Evolutionary conservation across 2,888 invertebrate genomes (phyloP).

Genomic region (Trissonchulus sp.): DNA sequence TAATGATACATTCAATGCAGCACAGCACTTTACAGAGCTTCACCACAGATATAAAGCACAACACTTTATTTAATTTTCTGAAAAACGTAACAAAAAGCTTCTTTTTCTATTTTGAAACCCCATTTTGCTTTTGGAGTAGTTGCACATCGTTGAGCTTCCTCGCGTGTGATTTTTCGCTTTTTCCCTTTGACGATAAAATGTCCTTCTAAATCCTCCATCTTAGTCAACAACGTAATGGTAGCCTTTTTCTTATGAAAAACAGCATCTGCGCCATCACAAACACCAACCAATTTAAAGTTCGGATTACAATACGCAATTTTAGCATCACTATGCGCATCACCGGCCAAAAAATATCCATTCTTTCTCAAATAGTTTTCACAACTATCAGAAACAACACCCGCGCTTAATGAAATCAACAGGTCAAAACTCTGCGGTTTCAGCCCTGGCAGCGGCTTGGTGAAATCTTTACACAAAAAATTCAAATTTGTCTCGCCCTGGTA

Average conservation of each 20-base stretch:
- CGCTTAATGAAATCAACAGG: constrained; percentile 11
- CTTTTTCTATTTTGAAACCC: constrained; percentile 16
- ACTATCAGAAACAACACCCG: not conserved
- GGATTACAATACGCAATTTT: constrained; percentile 7
- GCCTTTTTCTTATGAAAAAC: too few relatives aligned
- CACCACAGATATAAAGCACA: too few relatives aligned
- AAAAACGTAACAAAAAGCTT: constrained; percentile 19
- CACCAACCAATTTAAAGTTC: not conserved
- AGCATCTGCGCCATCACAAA: too few relatives aligned
- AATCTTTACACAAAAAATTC: not conserved
- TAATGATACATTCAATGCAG: too few relatives aligned
- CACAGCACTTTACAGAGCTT: too few relatives aligned
- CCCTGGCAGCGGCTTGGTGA: not conserved
- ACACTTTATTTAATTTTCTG: too few relatives aligned
- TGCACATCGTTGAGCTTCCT: not conserved
- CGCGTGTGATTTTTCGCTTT: too few relatives aligned
- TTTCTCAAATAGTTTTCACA: constrained; percentile 14
- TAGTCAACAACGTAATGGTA: too few relatives aligned
- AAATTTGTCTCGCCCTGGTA: not conserved
- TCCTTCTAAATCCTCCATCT: too few relatives aligned
- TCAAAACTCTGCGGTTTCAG: not conserved
- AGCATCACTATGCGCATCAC: constrained; percentile 24
- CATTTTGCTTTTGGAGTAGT: not conserved
- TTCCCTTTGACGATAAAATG: too few relatives aligned
- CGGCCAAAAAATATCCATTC: constrained; percentile 9